Evolutionary conservation across 2,888 invertebrate genomes (phyloP).

Genomic region (Margaritifera margaritifera): DNA sequence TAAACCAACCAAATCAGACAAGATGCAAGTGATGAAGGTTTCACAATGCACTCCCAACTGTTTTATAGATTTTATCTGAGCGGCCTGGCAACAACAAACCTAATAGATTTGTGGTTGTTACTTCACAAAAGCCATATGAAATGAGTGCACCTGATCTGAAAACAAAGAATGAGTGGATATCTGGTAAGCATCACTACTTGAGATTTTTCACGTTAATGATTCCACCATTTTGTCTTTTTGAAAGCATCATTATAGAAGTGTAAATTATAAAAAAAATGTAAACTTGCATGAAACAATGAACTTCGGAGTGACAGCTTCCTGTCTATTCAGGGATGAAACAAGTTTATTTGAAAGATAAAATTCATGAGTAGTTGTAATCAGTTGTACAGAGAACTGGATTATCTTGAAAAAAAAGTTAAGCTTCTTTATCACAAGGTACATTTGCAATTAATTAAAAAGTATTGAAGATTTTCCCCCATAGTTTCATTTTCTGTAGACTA

Average conservation of each 20-base stretch:
- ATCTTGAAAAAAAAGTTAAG: no score
- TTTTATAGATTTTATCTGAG: constrained; percentile 21
- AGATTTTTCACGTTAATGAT: neutral
- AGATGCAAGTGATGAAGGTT: neutral
- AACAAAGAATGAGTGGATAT: constrained; percentile 65
- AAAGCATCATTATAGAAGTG: neutral
- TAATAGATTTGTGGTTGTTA: constrained; percentile 55
- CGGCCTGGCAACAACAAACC: constrained; percentile 28
- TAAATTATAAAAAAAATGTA: no score
- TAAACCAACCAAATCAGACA: neutral
- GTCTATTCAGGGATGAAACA: no score
- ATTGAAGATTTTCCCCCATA: no score
- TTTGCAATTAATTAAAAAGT: no score
- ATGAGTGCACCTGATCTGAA: constrained; percentile 61
- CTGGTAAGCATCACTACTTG: constrained; percentile 42
- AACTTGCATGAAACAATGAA: no score
- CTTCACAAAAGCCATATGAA: constrained; percentile 60
- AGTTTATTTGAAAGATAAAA: no score
- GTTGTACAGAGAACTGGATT: no score
- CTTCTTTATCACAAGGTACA: no score
- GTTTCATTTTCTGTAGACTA: no score
- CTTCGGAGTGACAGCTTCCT: no score
- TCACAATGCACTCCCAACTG: neutral
- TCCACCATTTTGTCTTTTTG: neutral
- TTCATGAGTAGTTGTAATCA: no score